Conservation (phyloP, 1,140 invertebrate species). For the Leguminivora glycinivorella region DNA sequence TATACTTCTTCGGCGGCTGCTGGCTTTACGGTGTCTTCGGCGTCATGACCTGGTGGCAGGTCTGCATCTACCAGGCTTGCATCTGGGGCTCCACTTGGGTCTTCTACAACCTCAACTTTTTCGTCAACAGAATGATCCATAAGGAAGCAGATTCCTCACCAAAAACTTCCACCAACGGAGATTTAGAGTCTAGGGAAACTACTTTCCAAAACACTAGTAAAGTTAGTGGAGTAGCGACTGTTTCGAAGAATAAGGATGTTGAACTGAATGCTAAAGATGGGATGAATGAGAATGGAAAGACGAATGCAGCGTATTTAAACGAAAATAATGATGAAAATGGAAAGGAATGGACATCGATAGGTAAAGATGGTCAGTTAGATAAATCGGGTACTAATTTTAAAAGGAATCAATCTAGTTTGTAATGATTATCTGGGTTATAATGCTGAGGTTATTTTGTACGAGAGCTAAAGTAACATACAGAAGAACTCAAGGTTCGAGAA, state of each 20-base stretch:
- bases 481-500: no score
- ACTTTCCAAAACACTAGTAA: neutral
- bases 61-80: conserved; percentile 59
- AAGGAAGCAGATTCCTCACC: conserved; percentile 27
- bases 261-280: neutral
- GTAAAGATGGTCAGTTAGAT: neutral
- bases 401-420: conserved; percentile 48
- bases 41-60: conserved; percentile 69
- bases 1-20: conserved; percentile 58
- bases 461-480: neutral
- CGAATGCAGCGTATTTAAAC: neutral
- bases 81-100: conserved; percentile 54
- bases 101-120: conserved; percentile 62
- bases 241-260: neutral
- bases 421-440: conserved; percentile 26
- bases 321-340: conserved; percentile 8
- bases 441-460: neutral
- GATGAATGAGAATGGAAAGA: neutral
- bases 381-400: conserved; percentile 54
- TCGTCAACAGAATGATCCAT: conserved; percentile 61
- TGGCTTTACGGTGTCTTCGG: conserved; percentile 73
- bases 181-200: neutral
- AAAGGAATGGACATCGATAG: neutral
- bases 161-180: neutral
- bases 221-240: neutral